Evolutionary conservation across 2,113 vertebrate genomes (phyloP), one percentile per base, ranked within the genome.

Genomic region (Cinclus mexicanus): DNA sequence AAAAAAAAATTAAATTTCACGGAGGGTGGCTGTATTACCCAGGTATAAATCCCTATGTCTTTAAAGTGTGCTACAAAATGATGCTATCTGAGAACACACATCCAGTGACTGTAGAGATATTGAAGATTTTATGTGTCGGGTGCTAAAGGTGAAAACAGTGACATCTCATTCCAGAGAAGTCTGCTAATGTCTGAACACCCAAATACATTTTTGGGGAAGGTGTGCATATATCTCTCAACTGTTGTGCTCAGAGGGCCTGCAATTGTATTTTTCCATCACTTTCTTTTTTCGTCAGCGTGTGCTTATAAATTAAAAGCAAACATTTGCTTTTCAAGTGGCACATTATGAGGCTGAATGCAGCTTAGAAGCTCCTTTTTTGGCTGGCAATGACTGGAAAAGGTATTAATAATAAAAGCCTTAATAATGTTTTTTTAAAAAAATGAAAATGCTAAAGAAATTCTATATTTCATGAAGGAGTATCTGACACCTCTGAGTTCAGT

Each of bases 291-390:
- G 19, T 46, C 44, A 79, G 8, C 4, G 7, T 50, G 9, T 52
- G 14, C 16, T 95, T 75, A 60, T 6, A 87, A 84, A 71, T 41
- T 60, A 35, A 87, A 93, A 83, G 9, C 39, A 94, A 95, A 90
- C 6, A 69, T 94, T 92, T 93, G 12, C 17, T 76, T 89, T 92
- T 44, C 60, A 46, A 95, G 72, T 22, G 52, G 4, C 14, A 44
- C 11, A 49, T 79, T 74, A 65, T 47, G 77, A 86, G 25, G 3
- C 19, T 50, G 55, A 49, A 57, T 31, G 5, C 33, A 14, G 13
- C n/a, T 80, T 60, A 41, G 59, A 82, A 35, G 17, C 72, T 92
- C 29, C 9, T 31, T 4, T 37, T 64, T 50, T 55, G 21, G 20
- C 29, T 87, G 57, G 4, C 10, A 39, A 14, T 78, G 71, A 42